Evolutionary conservation across 2,888 invertebrate species (phyloP).

Genomic region (Schizotus pectinicornis): DNA sequence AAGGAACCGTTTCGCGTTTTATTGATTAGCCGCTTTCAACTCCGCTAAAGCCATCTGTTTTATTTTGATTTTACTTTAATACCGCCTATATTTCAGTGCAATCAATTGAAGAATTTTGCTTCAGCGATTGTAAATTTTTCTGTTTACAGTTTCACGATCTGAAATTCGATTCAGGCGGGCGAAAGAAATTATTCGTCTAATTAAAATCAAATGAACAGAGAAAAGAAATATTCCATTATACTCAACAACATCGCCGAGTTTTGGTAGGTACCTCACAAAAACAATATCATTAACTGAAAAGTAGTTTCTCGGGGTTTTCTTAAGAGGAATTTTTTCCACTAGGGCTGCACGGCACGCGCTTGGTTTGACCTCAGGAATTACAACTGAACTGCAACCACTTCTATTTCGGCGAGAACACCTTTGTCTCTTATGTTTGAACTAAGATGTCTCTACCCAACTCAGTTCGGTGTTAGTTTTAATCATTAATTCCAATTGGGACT

Average conservation of each 20-base stretch:
- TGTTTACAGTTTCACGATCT: too few species aligned
- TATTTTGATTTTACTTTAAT: slow-evolving; percentile 15
- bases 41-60: slow-evolving; percentile 6
- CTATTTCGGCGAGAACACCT: slow-evolving; percentile 4
- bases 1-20: slow-evolving; percentile 8
- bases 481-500: not conserved
- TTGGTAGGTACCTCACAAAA: slow-evolving; percentile 15
- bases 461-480: not conserved
- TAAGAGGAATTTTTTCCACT: slow-evolving; percentile 14
- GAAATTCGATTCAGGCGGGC: not conserved
- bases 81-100: slow-evolving; percentile 4
- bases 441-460: not conserved
- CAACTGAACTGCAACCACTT: slow-evolving; percentile 1
- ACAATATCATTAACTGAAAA: slow-evolving; percentile 28
- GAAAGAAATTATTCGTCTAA: not conserved
- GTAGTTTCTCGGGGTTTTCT: slow-evolving; percentile 21
- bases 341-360: slow-evolving; percentile 3
- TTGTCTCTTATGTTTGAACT: not conserved
- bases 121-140: not conserved
- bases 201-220: not conserved
- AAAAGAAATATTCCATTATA: slow-evolving; percentile 4
- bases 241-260: not conserved
- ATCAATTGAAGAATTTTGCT: not conserved
- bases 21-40: slow-evolving; percentile 19
- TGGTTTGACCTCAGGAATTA: slow-evolving; percentile 6